These are phyloP conservation scores for Glyptemys insculpta DNA, from an alignment of 2,797 vertebrate species.

Conservation along the genomic window DNA sequence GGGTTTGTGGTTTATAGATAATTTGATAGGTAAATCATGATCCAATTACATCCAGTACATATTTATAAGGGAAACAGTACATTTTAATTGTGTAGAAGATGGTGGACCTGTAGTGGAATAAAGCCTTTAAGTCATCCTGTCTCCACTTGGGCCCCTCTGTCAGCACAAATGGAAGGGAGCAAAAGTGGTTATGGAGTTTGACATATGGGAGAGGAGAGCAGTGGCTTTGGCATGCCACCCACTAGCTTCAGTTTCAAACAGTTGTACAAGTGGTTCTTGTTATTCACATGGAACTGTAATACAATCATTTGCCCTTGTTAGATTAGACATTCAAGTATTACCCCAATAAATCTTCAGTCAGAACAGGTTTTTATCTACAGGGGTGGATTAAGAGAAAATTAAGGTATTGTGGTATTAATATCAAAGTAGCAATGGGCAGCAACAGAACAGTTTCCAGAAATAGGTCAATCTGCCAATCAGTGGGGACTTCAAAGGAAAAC, in stretches of 20 bases:
- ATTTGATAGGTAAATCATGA: background rate
- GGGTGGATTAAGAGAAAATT: background rate
- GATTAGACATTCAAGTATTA: background rate
- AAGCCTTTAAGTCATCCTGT: background rate
- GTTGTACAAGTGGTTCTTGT: background rate
- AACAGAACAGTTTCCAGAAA: background rate
- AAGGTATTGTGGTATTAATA: no score
- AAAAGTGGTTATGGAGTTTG: background rate
- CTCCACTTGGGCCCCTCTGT: background rate
- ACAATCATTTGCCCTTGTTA: background rate
- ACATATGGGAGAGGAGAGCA: background rate
- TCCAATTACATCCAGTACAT: background rate
- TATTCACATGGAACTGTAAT: background rate
- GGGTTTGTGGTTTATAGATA: background rate
- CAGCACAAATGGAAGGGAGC: background rate
- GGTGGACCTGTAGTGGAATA: no score
- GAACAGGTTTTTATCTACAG: background rate
- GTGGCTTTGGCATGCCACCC: background rate
- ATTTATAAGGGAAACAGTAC: background rate
- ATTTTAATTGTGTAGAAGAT: background rate
- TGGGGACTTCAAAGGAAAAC: background rate
- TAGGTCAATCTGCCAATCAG: background rate
- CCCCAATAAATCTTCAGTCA: no score
- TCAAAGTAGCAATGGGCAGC: background rate
- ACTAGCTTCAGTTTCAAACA: background rate